Evolutionary conservation across 2,888 invertebrate species (phyloP).

Genomic region (Lamproptera curius): DNA sequence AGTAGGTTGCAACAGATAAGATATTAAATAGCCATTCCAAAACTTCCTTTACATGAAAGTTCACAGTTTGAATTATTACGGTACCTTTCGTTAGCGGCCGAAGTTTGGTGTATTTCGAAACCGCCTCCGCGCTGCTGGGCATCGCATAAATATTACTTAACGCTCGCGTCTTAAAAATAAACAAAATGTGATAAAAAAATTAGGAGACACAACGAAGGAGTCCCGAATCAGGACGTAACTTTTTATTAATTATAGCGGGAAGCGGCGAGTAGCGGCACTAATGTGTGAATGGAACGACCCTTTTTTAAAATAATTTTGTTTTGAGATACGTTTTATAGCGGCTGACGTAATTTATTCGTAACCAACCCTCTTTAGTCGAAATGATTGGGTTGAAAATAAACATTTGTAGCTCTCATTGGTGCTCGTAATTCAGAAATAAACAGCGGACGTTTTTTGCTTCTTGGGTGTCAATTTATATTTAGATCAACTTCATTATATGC

Average conservation of each 20-base stretch:
- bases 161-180: constrained; percentile 58
- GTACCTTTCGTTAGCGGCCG: background rate
- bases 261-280: constrained; percentile 69
- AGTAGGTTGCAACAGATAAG: background rate
- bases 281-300: constrained; percentile 67
- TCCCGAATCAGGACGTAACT: constrained; percentile 46
- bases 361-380: constrained; percentile 47
- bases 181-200: constrained; percentile 31
- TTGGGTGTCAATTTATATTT: background rate
- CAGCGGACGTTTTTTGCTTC: constrained; percentile 12
- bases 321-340: constrained; percentile 68
- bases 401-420: constrained; percentile 30
- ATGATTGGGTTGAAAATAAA: constrained; percentile 42
- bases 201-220: constrained; percentile 34
- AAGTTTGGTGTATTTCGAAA: constrained; percentile 16
- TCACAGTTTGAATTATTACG: background rate
- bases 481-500: no score
- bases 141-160: constrained; percentile 77
- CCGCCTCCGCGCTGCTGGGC: constrained; percentile 56
- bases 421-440: constrained; percentile 13
- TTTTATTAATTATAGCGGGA: constrained; percentile 68
- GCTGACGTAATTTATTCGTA: constrained; percentile 65
- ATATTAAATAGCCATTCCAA: background rate
- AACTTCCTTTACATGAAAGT: background rate
- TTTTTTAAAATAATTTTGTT: constrained; percentile 69